A percentile compares a stretch with the other conserved stretches of the same genome.
Conservation (phyloP, 2,797 vertebrate species). For the Babyrousa celebensis region DNA sequence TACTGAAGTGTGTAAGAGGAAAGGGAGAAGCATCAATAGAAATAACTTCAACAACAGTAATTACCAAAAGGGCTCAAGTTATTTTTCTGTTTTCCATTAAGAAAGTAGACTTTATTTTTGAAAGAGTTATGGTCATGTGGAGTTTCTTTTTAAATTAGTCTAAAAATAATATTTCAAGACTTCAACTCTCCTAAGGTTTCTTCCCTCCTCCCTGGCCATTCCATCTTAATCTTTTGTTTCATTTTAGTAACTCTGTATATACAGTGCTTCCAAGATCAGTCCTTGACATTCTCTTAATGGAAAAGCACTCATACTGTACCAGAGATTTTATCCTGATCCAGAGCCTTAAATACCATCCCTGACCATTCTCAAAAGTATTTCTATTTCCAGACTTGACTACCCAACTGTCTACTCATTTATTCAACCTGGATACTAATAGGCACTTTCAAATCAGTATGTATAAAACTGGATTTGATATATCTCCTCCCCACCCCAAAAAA, state of each 20-base stretch:
- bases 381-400: slow-evolving; percentile 14
- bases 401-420: background rate
- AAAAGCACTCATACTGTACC: background rate
- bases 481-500: too few species aligned
- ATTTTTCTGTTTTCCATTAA: background rate
- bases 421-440: background rate
- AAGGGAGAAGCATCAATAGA: background rate
- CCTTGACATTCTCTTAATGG: background rate
- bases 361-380: background rate
- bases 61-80: background rate
- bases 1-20: background rate
- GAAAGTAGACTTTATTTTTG: background rate
- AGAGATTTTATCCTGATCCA: background rate
- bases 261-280: background rate
- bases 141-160: background rate
- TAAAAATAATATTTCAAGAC: slow-evolving; percentile 52
- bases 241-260: background rate
- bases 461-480: background rate
- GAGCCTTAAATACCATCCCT: background rate
- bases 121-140: background rate
- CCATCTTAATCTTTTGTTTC: background rate
- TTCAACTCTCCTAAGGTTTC: background rate
- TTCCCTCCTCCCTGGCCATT: background rate
- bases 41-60: background rate
- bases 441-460: background rate